These are phyloP conservation scores for Eurytoma californica DNA, from an alignment of 2,888 invertebrate species.

Conservation along the genomic window DNA sequence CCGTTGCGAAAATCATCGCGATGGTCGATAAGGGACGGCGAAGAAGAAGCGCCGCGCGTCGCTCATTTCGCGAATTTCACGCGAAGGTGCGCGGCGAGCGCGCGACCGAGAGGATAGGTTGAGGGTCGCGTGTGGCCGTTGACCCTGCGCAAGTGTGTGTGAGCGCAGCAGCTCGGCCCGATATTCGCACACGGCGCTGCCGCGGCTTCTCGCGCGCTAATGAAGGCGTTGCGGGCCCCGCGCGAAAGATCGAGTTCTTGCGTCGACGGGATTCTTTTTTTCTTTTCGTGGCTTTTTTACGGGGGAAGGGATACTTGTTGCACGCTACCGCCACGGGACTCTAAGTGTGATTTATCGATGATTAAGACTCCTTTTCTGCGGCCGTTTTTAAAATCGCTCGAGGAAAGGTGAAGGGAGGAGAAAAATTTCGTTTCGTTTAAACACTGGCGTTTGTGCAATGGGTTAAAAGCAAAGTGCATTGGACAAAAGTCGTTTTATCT, in stretches of 20 bases:
- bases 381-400: too few species aligned
- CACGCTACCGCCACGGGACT: too few species aligned
- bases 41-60: not conserved
- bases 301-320: not conserved
- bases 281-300: too few species aligned
- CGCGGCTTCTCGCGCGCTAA: slow-evolving; percentile 4
- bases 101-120: slow-evolving; percentile 64
- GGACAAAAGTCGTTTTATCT: too few species aligned
- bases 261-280: not conserved
- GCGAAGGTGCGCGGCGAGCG: not conserved
- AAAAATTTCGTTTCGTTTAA: too few species aligned
- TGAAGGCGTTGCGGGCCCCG: not conserved
- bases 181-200: not conserved
- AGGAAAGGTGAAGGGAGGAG: too few species aligned
- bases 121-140: slow-evolving; percentile 73
- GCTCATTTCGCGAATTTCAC: not conserved
- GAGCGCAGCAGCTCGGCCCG: not conserved
- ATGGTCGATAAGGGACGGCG: not conserved
- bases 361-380: too few species aligned
- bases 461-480: too few species aligned
- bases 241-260: too few species aligned
- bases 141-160: slow-evolving; percentile 64
- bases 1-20: not conserved
- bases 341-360: too few species aligned
- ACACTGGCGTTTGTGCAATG: too few species aligned